These are phyloP conservation scores for Argyrosomus japonicus DNA, from an alignment of 2,113 vertebrate species.

Conservation along the genomic window DNA sequence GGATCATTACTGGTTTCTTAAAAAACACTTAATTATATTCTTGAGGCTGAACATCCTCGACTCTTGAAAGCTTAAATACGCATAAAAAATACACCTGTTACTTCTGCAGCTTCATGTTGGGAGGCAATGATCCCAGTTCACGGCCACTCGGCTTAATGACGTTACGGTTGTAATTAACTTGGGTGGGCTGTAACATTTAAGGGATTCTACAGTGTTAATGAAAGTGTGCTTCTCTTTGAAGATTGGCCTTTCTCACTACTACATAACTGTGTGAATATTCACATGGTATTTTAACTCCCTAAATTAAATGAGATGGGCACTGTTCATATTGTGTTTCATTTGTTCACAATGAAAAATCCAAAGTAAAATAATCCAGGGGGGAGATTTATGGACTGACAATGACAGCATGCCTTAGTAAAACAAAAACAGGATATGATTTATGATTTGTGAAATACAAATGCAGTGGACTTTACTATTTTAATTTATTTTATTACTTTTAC, in stretches of 20 bases:
- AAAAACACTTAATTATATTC: constrained; percentile 9
- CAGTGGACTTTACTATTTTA: too few relatives aligned
- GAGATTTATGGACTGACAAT: background rate
- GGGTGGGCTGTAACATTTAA: constrained; percentile 17
- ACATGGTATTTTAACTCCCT: background rate
- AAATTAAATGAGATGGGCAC: background rate
- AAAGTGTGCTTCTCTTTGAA: constrained; percentile 23
- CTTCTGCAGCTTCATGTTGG: background rate
- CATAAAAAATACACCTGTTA: constrained; percentile 7
- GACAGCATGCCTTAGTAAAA: background rate
- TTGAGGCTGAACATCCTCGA: background rate
- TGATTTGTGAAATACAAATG: background rate
- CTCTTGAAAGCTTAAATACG: constrained; percentile 28
- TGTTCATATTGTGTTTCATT: background rate
- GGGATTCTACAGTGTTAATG: constrained; percentile 4
- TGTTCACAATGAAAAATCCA: background rate
- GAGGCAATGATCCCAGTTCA: constrained; percentile 34
- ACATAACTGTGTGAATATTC: background rate
- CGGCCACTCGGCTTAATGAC: constrained; percentile 40
- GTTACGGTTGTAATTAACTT: constrained; percentile 19
- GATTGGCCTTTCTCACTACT: background rate
- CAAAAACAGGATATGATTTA: background rate
- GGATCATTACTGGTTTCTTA: background rate
- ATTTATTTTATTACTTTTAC: background rate
- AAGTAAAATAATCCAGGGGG: background rate